Evolutionary conservation across 2,888 invertebrate species (phyloP).

Genomic region (Sarcophaga variegata): DNA sequence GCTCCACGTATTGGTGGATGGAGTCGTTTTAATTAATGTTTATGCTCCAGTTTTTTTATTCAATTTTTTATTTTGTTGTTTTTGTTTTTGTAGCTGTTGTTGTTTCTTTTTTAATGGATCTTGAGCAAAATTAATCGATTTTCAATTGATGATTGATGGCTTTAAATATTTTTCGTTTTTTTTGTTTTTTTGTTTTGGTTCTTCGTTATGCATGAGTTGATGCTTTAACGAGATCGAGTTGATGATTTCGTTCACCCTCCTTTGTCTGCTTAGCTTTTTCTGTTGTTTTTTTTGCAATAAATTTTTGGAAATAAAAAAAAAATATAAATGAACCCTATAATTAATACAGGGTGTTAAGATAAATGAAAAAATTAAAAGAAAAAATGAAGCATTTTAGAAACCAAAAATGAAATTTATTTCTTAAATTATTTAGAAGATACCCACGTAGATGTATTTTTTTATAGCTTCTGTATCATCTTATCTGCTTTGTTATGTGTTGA

Average conservation of each 20-base stretch:
- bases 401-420: no score
- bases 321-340: background rate
- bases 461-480: no score
- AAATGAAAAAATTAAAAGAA: background rate
- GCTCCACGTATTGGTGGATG: background rate
- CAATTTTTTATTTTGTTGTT: background rate
- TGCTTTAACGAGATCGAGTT: slow-evolving; percentile 14
- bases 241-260: background rate
- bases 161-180: slow-evolving; percentile 1
- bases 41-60: slow-evolving; percentile 40
- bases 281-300: background rate
- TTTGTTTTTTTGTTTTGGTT: background rate
- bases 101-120: slow-evolving; percentile 3
- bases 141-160: slow-evolving; percentile 56
- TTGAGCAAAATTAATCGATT: slow-evolving; percentile 48
- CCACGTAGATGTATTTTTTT: no score
- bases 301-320: background rate
- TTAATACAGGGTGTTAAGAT: background rate
- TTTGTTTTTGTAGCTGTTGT: slow-evolving; percentile 15
- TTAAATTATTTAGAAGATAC: no score
- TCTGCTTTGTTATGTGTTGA: no score
- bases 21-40: slow-evolving; percentile 39
- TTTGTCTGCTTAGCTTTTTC: background rate
- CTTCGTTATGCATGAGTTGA: background rate
- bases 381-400: background rate